Evolutionary conservation across 2,113 vertebrate genomes (phyloP), one percentile per base, ranked within the genome.

Genomic region (Pipa parva): DNA sequence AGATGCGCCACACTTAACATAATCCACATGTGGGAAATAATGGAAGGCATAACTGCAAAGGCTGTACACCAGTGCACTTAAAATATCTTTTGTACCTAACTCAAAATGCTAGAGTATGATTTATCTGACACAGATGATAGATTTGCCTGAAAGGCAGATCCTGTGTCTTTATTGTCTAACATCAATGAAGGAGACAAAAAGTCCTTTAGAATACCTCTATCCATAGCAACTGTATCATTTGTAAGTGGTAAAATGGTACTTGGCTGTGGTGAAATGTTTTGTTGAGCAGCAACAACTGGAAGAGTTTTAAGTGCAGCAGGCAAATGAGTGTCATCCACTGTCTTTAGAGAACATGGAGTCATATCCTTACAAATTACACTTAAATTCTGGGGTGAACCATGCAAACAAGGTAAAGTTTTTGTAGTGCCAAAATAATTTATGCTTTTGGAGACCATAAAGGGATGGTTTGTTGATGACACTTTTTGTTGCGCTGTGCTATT

Each of bases 131-230:
- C 80, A 74, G 84, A 74, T 73, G 85, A 85, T 28, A 77, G 80
- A 83, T 84, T 76, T 22, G 52, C 45, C 63, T 84, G 80, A 74
- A 90, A 83, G 79, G 87, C 75, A 65, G 70, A 29, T 1, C 78
- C 72, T 75, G 84, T 65, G 73, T 78, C 89, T 60, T 73, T 79
- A 75, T 72, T 87, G 71, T 81, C 78, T 67, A 84, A 86, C 54
- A 87, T 76, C 45, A 78, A 63, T 76, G 84, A 80, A 60, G 85
- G 72, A 74, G 88, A 81, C 26, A 84, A 72, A 48, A 85, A 79
- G 63, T 84, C 80, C 59, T 80, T 78, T 77, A 97, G 75, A 88
- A 96, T 81, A 9, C 91, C 91, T 64, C 90, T 90, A 70, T 97
- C 93, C 55, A 82, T 89, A 59, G 92, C 80, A 67, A 88, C 78